phyloP scores from a whole-genome alignment of 2,888 invertebrate species.

The Drosophila emarginata region DNA sequence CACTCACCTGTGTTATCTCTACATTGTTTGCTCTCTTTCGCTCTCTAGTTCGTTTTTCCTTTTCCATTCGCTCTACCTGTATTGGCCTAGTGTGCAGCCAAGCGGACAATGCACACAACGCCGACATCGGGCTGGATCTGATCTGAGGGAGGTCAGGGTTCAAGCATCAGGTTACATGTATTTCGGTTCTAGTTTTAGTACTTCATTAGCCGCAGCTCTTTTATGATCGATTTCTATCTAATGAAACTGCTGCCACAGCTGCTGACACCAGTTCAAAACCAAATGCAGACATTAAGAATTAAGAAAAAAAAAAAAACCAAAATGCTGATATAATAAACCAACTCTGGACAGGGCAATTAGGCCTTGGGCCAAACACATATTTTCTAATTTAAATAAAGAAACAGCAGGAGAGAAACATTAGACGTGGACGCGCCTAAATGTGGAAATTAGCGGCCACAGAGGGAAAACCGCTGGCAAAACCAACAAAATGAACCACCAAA shows the following conservation, averaged over 20 bases:
- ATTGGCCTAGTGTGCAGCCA: conserved; percentile 20
- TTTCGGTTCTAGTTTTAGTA: conserved; percentile 26
- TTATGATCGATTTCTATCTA: conserved; percentile 62
- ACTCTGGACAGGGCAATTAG: conserved; percentile 59
- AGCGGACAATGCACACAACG: conserved; percentile 12
- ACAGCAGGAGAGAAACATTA: conserved; percentile 61
- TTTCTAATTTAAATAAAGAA: conserved; percentile 67
- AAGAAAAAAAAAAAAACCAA: conserved; percentile 17
- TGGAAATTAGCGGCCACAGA: conserved; percentile 61
- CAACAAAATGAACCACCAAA: conserved; percentile 13
- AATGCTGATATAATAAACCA: conserved; percentile 70
- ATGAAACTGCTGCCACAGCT: conserved; percentile 42
- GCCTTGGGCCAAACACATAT: conserved; percentile 51
- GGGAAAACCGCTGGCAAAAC: conserved; percentile 20
- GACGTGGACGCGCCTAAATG: conserved; percentile 66
- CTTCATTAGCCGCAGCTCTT: conserved; percentile 32
- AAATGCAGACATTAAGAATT: conserved; percentile 60
- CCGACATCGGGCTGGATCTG: conserved; percentile 10
- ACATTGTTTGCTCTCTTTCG: conserved; percentile 38
- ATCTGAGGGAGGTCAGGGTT: not conserved
- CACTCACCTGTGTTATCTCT: conserved; percentile 38
- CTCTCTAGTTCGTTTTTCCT: conserved; percentile 6
- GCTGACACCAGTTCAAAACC: not conserved
- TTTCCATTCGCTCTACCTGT: conserved; percentile 23
- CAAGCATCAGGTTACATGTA: conserved; percentile 7